Percentiles rank a stretch among this genome's conserved stretches.
These are phyloP conservation scores for Brachionichthys hirsutus DNA, from an alignment of 2,113 vertebrate genomes.

Conservation along the genomic window DNA sequence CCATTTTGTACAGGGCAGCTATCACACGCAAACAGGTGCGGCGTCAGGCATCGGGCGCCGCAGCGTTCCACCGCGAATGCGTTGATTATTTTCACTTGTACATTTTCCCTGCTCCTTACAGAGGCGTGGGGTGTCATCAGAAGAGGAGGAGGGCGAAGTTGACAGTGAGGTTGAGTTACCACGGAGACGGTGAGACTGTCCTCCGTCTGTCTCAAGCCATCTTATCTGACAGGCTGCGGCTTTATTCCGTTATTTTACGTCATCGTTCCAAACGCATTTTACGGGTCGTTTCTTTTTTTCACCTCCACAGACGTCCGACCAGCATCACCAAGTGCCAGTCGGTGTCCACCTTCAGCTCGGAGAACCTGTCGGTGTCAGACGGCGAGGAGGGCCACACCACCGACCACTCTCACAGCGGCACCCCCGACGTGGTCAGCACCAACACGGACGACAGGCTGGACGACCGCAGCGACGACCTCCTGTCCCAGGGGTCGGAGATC, in stretches of 20 bases:
- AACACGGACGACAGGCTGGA: slow-evolving; percentile 88
- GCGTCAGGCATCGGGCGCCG: background rate
- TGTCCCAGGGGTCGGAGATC: slow-evolving; percentile 89
- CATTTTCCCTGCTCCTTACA: slow-evolving; percentile 54
- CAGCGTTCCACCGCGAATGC: background rate
- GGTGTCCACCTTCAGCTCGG: slow-evolving; percentile 90
- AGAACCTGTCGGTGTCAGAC: slow-evolving; percentile 88
- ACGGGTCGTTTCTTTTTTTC: background rate
- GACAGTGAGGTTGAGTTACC: slow-evolving; percentile 93
- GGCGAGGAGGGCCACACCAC: slow-evolving; percentile 91
- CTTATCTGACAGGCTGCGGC: slow-evolving; percentile 22
- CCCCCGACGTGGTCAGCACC: slow-evolving; percentile 89
- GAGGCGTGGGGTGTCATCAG: slow-evolving; percentile 91
- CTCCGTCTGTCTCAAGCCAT: slow-evolving; percentile 33
- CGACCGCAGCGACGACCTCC: slow-evolving; percentile 86
- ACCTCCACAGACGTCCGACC: slow-evolving; percentile 76
- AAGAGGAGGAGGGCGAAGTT: slow-evolving; percentile 93
- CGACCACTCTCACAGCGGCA: slow-evolving; percentile 89
- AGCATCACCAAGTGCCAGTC: slow-evolving; percentile 90
- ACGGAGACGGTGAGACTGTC: slow-evolving; percentile 82
- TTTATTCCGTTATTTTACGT: slow-evolving; percentile 16
- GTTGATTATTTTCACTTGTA: slow-evolving; percentile 13
- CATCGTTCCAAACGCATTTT: background rate
- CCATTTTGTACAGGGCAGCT: slow-evolving; percentile 90
- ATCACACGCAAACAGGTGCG: slow-evolving; percentile 90